phyloP scores from a whole-genome alignment of 2,797 vertebrate species.

The Platalea minor region DNA sequence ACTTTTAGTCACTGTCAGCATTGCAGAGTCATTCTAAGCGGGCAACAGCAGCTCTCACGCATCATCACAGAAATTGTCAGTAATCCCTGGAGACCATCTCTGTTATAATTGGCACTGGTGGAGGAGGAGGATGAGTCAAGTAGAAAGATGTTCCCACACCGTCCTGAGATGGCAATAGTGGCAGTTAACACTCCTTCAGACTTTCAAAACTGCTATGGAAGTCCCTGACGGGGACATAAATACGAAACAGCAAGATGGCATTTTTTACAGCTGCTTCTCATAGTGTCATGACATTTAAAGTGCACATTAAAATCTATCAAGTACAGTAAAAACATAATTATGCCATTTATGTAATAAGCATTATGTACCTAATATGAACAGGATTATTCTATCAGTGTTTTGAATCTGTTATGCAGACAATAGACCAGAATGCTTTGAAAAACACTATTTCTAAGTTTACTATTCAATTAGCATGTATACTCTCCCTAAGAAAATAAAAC shows the following conservation, averaged over 20 bases:
- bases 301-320: constrained; percentile 18
- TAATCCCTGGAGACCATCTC: background rate
- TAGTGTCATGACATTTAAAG: constrained; percentile 27
- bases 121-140: background rate
- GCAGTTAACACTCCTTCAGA: background rate
- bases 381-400: background rate
- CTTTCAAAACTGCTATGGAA: background rate
- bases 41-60: background rate
- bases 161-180: background rate
- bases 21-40: background rate
- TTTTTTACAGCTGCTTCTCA: constrained; percentile 26
- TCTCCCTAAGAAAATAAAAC: constrained; percentile 26
- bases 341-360: background rate
- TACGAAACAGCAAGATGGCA: background rate
- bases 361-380: background rate
- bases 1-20: constrained; percentile 10
- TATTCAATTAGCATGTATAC: constrained; percentile 13
- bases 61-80: background rate
- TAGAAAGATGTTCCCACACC: background rate
- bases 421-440: background rate
- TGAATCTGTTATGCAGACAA: constrained; percentile 17
- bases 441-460: background rate
- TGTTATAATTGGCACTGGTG: background rate
- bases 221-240: background rate
- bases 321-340: constrained; percentile 15